These are phyloP conservation scores for Lagodon rhomboides DNA, from an alignment of 2,797 vertebrate species.

Conservation along the genomic window DNA sequence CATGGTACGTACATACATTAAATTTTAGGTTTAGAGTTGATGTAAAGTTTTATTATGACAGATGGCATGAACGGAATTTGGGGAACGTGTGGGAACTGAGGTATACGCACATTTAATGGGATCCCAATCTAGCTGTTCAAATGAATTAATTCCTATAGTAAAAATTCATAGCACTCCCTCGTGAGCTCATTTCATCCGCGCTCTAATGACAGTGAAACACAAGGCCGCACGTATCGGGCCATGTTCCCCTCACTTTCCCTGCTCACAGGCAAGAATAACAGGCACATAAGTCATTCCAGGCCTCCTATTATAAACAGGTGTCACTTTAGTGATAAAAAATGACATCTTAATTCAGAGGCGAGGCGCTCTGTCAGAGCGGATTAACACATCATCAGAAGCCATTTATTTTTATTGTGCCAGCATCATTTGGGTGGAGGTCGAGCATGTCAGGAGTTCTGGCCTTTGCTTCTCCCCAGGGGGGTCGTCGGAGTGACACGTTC, in stretches of 20 bases:
- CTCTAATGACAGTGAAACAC: conserved; percentile 57
- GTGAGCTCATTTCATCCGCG: conserved; percentile 60
- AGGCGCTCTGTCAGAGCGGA: conserved; percentile 82
- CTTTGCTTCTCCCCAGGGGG: conserved; percentile 55
- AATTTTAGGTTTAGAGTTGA: conserved; percentile 36
- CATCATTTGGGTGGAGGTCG: conserved; percentile 71
- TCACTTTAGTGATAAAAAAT: conserved; percentile 85
- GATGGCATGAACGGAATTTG: conserved; percentile 28
- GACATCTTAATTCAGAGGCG: conserved; percentile 84
- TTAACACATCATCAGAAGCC: conserved; percentile 83
- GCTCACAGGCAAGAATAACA: conserved; percentile 78
- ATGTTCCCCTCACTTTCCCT: conserved; percentile 53
- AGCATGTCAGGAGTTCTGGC: conserved; percentile 65
- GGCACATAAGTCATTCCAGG: conserved; percentile 81
- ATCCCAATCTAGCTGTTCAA: conserved; percentile 65
- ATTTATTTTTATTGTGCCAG: conserved; percentile 84
- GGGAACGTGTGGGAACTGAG: conserved; percentile 48
- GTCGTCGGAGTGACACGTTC: conserved; percentile 50
- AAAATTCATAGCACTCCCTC: conserved; percentile 57
- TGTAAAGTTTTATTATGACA: conserved; percentile 50
- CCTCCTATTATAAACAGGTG: conserved; percentile 87
- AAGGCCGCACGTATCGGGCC: conserved; percentile 58
- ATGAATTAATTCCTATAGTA: conserved; percentile 64
- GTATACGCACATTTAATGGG: conserved; percentile 47
- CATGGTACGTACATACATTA: conserved; percentile 37